Conservation (phyloP, 2,888 invertebrate genomes). For the Seira musarum region DNA sequence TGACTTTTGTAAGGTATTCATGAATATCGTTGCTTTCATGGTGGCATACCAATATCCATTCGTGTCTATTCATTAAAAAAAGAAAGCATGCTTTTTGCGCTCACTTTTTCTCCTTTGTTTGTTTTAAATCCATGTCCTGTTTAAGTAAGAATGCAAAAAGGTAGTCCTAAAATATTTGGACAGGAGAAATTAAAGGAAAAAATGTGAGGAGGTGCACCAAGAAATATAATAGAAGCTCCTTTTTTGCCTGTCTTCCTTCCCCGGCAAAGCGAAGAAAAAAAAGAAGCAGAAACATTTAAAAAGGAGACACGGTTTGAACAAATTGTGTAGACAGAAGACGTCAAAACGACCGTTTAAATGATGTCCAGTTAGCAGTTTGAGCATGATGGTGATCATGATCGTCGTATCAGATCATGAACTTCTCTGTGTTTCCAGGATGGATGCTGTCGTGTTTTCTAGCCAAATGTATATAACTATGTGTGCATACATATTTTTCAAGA, state of each 20-base stretch:
- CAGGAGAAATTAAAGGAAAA: slow-evolving; percentile 14
- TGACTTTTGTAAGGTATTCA: too few species aligned
- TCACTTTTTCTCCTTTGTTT: slow-evolving; percentile 18
- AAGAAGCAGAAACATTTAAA: slow-evolving; percentile 28
- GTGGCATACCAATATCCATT: too few species aligned
- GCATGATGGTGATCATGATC: slow-evolving; percentile 4
- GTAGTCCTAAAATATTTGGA: slow-evolving; percentile 40
- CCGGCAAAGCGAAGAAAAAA: slow-evolving; percentile 4
- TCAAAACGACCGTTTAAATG: slow-evolving; percentile 60
- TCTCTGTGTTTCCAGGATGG: slow-evolving; percentile 46
- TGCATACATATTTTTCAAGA: slow-evolving; percentile 18
- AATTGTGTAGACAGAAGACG: slow-evolving; percentile 60
- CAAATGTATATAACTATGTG: too few species aligned
- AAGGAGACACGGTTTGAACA: slow-evolving; percentile 45
- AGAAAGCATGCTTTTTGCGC: slow-evolving; percentile 2
- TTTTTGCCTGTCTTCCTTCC: neutral
- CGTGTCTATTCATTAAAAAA: too few species aligned
- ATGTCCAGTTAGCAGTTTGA: slow-evolving; percentile 56
- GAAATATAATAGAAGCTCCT: neutral
- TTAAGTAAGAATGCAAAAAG: slow-evolving; percentile 37
- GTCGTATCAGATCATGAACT: slow-evolving; percentile 14
- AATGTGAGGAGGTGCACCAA: slow-evolving; percentile 8
- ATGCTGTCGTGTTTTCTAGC: neutral
- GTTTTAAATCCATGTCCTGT: slow-evolving; percentile 55
- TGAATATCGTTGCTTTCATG: too few species aligned